A percentile compares a stretch with the other conserved stretches of the same genome.
phyloP scores from a whole-genome alignment of 2,113 vertebrate species.

The Boulengeromyrus knoepffleri region DNA sequence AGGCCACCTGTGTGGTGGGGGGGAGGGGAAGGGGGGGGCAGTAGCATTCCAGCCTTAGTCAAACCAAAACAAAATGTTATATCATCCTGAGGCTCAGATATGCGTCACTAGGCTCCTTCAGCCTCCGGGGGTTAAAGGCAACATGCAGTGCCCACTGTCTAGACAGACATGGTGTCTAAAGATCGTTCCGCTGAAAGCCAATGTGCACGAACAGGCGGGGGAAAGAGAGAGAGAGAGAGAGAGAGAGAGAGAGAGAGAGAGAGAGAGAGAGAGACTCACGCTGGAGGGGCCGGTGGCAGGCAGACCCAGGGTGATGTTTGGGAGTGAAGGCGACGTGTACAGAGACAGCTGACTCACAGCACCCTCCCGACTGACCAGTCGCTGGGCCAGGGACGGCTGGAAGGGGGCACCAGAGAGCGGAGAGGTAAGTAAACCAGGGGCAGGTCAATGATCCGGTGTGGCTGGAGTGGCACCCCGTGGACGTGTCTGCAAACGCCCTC shows the following conservation, averaged over 20 bases:
- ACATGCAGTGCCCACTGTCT: conserved; percentile 17
- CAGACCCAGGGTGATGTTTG: conserved; percentile 95
- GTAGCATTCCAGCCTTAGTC: conserved; percentile 13
- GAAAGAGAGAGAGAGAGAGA: neutral
- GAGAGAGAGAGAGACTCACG: conserved; percentile 61
- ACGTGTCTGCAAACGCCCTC: neutral
- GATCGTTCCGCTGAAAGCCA: conserved; percentile 15
- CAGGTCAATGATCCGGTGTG: conserved; percentile 31
- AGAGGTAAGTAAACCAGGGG: conserved; percentile 27
- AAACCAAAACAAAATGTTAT: conserved; percentile 3
- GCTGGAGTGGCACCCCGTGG: neutral
- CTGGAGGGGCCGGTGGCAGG: conserved; percentile 80
- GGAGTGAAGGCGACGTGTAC: conserved; percentile 92
- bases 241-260: conserved; percentile 1
- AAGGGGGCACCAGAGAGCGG: conserved; percentile 29
- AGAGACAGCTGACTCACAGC: conserved; percentile 82
- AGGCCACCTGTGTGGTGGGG: conserved; percentile 59
- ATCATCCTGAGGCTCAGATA: conserved; percentile 5
- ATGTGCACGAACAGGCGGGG: neutral
- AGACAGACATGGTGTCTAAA: conserved; percentile 31
- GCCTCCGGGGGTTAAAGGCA: conserved; percentile 25
- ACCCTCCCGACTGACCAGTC: conserved; percentile 75
- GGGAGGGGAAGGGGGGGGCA: neutral
- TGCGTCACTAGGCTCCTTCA: conserved; percentile 25
- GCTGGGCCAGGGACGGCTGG: conserved; percentile 79